These are phyloP conservation scores for Acheta domesticus DNA, from an alignment of 2,888 invertebrate genomes.

Conservation along the genomic window DNA sequence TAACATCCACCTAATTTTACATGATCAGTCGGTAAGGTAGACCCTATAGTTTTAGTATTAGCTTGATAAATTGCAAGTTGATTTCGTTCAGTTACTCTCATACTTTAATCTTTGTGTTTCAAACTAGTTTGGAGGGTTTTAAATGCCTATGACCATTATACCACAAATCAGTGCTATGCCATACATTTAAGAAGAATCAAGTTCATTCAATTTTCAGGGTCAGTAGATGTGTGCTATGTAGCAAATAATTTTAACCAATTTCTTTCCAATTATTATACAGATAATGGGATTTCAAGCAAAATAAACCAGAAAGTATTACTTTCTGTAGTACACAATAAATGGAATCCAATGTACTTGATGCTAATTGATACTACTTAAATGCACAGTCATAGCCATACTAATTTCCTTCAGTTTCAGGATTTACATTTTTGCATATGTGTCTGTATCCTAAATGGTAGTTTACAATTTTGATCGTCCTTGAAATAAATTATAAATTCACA, in stretches of 20 bases:
- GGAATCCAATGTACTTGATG: too few relatives aligned
- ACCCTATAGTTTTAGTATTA: slow-evolving; percentile 11
- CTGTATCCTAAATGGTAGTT: slow-evolving; percentile 18
- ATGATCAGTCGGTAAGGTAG: slow-evolving; percentile 33
- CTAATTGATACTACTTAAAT: too few relatives aligned
- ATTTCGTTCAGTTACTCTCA: slow-evolving; percentile 27
- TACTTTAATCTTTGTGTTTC: slow-evolving; percentile 27
- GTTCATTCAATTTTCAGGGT: too few relatives aligned
- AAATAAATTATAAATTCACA: slow-evolving; percentile 25
- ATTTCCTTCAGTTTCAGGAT: not conserved
- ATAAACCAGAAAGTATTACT: too few relatives aligned
- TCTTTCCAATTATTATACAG: too few relatives aligned
- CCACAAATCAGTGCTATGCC: not conserved
- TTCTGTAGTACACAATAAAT: too few relatives aligned
- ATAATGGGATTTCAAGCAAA: too few relatives aligned
- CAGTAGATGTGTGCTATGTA: too few relatives aligned
- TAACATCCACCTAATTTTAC: slow-evolving; percentile 37
- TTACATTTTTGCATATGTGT: slow-evolving; percentile 21
- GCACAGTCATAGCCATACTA: too few relatives aligned
- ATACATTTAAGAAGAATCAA: not conserved
- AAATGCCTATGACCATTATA: not conserved
- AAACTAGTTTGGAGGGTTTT: slow-evolving; percentile 31
- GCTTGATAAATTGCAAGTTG: slow-evolving; percentile 18
- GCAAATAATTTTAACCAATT: too few relatives aligned
- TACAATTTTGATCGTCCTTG: slow-evolving; percentile 26